Evolutionary conservation across 1,140 invertebrate species (phyloP), one percentile per base, ranked within the genome.

Genomic region (Popillia japonica): DNA sequence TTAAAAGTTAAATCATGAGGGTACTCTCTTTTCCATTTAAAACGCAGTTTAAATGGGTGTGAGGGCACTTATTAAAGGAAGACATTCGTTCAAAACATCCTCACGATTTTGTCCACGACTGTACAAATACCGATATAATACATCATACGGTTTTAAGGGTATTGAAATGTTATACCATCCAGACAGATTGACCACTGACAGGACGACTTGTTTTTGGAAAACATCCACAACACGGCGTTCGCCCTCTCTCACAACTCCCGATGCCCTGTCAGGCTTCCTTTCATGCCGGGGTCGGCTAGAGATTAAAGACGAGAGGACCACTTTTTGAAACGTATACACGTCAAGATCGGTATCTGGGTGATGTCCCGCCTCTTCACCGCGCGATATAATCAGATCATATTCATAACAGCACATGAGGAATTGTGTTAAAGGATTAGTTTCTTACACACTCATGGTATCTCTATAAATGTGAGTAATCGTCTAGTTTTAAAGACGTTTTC

Each of bases 391-490:
- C 61, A 68, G 61, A 68, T 68, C 61, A 68, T 68, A 68, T 68
- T 68, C 61, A 68, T 27, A 68, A 68, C 61, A 68, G 61, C 61
- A 68, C 61, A 68, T 68, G 61, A 68, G 61, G 61, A 68, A 68
- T 68, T 68, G 61, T 68, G 61, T 68, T 27, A 68, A 68, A 68
- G 61, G 61, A 68, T 68, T 68, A 68, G 61, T 68, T 68, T 68
- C 61, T 27, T 68, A 22, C 20, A 27, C 61, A 48, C 44, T 48
- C 44, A 48, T 7, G 44, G 44, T 48, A n/a, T 7, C n/a, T 17
- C 44, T 48, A 34, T 34, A 34, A 34, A 34, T 34, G 27, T 34
- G 1, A 34, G 27, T 4, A 34, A 4, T 34, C 27, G 27, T n/a
- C n/a, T n/a, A n/a, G n/a, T n/a, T n/a, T n/a, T n/a, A n/a, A n/a